These are phyloP conservation scores for Sander vitreus DNA, from an alignment of 2,113 vertebrate genomes.

Conservation along the genomic window DNA sequence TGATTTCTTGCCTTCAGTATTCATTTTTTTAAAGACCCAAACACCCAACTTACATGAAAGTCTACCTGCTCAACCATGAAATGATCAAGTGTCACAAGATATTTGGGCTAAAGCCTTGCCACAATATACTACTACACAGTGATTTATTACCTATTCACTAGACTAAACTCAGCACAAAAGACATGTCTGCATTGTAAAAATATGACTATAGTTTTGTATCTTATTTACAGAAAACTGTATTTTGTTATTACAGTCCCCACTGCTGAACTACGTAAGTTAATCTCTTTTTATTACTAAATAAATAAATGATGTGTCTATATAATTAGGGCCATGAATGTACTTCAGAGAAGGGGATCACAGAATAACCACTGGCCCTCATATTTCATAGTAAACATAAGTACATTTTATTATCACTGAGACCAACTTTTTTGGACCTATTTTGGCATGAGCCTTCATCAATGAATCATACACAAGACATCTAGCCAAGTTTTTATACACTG, in stretches of 20 bases:
- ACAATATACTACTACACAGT: background rate
- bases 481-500: background rate
- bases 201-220: conserved; percentile 6
- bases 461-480: conserved; percentile 22
- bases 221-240: background rate
- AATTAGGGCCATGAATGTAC: too few relatives aligned
- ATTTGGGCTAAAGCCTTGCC: conserved; percentile 3
- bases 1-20: background rate
- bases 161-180: background rate
- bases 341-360: background rate
- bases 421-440: background rate
- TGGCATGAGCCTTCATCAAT: conserved; percentile 11
- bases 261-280: background rate
- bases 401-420: conserved; percentile 17
- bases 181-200: background rate
- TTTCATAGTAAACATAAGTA: background rate
- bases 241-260: background rate
- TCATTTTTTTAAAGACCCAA: background rate
- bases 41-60: too few relatives aligned
- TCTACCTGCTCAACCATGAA: conserved; percentile 8
- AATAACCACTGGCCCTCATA: background rate
- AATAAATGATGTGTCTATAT: background rate
- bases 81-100: conserved; percentile 15
- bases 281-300: conserved; percentile 1
- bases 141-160: conserved; percentile 6